Conservation (phyloP, 2,888 invertebrate species). For the Acanthosepion lycidas region DNA sequence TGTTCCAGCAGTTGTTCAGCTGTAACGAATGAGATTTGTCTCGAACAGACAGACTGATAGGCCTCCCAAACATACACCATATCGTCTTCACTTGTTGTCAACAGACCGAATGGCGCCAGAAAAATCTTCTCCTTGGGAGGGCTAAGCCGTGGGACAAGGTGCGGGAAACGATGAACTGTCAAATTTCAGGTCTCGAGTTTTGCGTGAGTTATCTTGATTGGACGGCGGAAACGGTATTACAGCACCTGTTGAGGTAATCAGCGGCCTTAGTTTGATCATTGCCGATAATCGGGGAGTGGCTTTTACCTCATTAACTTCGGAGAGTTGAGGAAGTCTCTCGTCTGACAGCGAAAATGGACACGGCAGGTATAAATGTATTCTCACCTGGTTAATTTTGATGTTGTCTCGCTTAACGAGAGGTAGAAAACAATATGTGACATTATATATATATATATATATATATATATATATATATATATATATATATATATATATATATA, state of each 20-base stretch:
- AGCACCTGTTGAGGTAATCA: background rate
- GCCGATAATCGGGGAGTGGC: background rate
- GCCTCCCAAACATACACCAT: background rate
- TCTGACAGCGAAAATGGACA: background rate
- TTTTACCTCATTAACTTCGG: background rate
- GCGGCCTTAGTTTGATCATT: background rate
- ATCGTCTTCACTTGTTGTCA: background rate
- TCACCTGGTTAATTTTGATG: background rate
- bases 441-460: background rate
- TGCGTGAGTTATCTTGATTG: background rate
- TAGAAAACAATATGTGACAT: background rate
- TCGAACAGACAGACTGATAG: background rate
- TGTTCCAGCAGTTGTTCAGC: background rate
- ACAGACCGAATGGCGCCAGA: background rate
- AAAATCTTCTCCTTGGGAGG: background rate
- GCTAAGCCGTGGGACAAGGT: background rate
- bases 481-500: background rate
- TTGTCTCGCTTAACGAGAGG: background rate
- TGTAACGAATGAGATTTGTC: conserved; percentile 33
- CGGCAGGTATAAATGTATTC: background rate
- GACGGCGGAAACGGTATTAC: background rate
- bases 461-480: no score
- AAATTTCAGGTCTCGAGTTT: background rate
- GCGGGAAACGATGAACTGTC: background rate
- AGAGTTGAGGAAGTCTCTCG: background rate